Conservation (phyloP, 2,888 invertebrate genomes). For the Epinotia ramella region DNA sequence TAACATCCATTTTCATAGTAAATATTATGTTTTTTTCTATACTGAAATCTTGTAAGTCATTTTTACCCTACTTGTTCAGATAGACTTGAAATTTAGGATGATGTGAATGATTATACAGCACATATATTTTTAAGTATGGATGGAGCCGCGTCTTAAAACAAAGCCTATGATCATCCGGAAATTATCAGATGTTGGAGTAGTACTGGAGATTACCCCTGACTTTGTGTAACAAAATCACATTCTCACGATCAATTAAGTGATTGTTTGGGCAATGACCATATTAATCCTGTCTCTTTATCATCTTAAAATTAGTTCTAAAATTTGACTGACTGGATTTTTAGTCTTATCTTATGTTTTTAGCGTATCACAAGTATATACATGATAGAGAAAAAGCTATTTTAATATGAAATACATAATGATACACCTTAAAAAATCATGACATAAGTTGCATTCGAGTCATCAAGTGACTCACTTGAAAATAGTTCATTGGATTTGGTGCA, state of each 20-base stretch:
- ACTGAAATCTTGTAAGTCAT: neutral
- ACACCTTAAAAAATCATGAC: neutral
- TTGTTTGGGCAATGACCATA: neutral
- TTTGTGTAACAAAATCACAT: too few species aligned
- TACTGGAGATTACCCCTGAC: too few species aligned
- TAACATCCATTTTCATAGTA: neutral
- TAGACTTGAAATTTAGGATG: neutral
- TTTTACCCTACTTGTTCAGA: neutral
- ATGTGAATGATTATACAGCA: neutral
- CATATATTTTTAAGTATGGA: neutral
- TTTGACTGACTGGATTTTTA: neutral
- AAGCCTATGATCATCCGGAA: too few species aligned
- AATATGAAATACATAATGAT: neutral
- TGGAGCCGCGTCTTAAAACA: too few species aligned
- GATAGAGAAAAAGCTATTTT: neutral
- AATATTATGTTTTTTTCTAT: neutral
- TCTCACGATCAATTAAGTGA: too few species aligned
- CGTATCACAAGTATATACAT: neutral
- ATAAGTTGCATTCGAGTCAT: neutral
- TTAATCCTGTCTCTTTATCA: neutral
- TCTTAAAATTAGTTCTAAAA: neutral
- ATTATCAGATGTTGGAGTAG: too few species aligned
- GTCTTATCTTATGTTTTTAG: neutral
- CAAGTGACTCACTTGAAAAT: neutral
- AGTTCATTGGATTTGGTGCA: too few species aligned